Evolutionary conservation across 2,113 vertebrate genomes (phyloP), one percentile per base, ranked within the genome.

Genomic region (Scytalopus superciliaris): DNA sequence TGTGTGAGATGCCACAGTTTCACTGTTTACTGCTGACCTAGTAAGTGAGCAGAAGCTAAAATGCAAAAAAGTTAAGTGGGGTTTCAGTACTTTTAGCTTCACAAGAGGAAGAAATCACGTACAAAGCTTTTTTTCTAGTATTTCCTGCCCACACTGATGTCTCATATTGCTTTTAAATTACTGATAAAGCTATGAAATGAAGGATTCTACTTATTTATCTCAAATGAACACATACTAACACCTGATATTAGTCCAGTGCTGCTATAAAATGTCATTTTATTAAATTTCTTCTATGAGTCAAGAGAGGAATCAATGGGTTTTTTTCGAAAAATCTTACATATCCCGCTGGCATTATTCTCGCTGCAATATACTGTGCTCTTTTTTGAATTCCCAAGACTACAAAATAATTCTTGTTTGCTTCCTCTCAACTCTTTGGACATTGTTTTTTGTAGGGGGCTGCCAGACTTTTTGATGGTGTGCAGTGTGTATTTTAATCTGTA

Each of bases 1-100:
- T 17, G 21, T 21, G 25, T 5, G 22, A 40, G 27, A 8, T 52
- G 45, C 70, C 56, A 30, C 47, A 23, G n/a, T 9, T 27, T 47
- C 1, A 0, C 40, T 66, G 14, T 63, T 33, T 1, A 0, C 53
- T 84, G 37, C 69, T 77, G 45, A 8, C 3, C 3, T 12, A 49
- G 66, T 4, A 45, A 67, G 50, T 0, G 2, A 53, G 56, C 24
- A 72, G 31, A 31, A 62, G 35, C 12, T 50, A 9, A 64, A 81
- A 1, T 27, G 47, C 19, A 57, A 53, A 33, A 7, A 42, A 85
- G 52, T 87, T 19, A 23, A 33, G 3, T 12, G 33, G 82, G 23
- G 15, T 40, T 68, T 76, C 35, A 5, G 23, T 52, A 27, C 27
- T 82, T 85, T 28, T 10, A 50, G 4, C 4, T 73, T 40, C 8